Percentiles rank a stretch among this genome's conserved stretches.
Conservation (phyloP, 2,797 vertebrate genomes). For the Trachurus trachurus region DNA sequence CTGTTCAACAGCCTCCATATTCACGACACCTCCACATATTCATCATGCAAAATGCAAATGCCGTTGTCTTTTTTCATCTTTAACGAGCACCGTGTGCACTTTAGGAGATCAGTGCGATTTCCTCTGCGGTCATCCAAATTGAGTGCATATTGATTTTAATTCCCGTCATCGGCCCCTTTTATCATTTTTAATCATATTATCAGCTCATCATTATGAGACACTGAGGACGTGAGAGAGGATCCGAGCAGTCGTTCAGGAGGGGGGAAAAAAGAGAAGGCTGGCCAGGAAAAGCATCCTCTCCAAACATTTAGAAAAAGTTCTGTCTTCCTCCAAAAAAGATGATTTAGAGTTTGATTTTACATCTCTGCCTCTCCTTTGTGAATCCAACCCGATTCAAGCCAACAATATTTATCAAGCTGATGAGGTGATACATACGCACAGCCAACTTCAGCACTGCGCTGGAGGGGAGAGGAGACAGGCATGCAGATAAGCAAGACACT, state of each 20-base stretch:
- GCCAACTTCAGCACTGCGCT: slow-evolving; percentile 60
- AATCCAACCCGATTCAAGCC: slow-evolving; percentile 1
- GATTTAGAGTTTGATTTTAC: slow-evolving; percentile 48
- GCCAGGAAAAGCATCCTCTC: slow-evolving; percentile 23
- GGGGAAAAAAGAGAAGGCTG: slow-evolving; percentile 5
- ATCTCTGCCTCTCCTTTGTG: background rate
- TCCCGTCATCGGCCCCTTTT: background rate
- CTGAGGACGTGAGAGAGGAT: slow-evolving; percentile 19
- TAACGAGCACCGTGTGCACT: slow-evolving; percentile 47
- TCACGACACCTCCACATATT: slow-evolving; percentile 83
- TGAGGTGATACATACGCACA: slow-evolving; percentile 50
- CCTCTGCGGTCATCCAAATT: background rate
- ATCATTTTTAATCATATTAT: slow-evolving; percentile 47
- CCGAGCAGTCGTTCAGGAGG: slow-evolving; percentile 22
- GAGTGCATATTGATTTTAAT: slow-evolving; percentile 25
- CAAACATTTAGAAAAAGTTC: slow-evolving; percentile 67
- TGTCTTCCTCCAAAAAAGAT: slow-evolving; percentile 3
- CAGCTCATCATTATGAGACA: slow-evolving; percentile 54
- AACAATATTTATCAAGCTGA: slow-evolving; percentile 23
- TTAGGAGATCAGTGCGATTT: slow-evolving; percentile 6
- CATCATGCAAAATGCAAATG: slow-evolving; percentile 86
- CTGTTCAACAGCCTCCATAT: slow-evolving; percentile 83
- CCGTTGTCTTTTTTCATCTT: slow-evolving; percentile 63
- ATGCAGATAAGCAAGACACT: slow-evolving; percentile 60
- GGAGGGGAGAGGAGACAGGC: slow-evolving; percentile 22